Conservation (phyloP, 2,888 invertebrate genomes). For the Hofmannophila pseudospretella region DNA sequence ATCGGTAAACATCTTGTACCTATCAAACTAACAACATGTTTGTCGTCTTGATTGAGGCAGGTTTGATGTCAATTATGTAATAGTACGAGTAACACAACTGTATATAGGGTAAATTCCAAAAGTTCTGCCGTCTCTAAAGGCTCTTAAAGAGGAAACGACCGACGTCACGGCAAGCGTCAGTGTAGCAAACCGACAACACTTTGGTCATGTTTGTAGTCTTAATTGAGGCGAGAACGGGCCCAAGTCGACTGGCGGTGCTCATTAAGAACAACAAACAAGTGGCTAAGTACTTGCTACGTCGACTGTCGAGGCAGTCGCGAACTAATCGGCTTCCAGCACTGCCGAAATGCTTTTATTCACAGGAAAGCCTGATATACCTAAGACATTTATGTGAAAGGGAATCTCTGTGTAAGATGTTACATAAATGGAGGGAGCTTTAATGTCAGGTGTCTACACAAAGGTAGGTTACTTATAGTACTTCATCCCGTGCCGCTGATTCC, state of each 20-base stretch:
- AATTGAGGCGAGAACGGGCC: slow-evolving; percentile 70
- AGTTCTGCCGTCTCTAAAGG: not conserved
- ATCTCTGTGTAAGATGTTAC: slow-evolving; percentile 3
- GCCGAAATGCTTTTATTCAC: slow-evolving; percentile 32
- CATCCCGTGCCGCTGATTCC: too few species aligned
- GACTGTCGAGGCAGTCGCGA: slow-evolving; percentile 43
- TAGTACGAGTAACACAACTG: too few species aligned
- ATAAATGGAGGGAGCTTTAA: too few species aligned
- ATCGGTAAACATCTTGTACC: too few species aligned
- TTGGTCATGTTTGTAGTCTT: slow-evolving; percentile 68
- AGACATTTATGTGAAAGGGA: not conserved
- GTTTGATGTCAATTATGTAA: too few species aligned
- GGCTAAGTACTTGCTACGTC: slow-evolving; percentile 65
- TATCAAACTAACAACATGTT: too few species aligned
- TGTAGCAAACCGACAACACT: slow-evolving; percentile 46
- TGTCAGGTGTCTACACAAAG: too few species aligned
- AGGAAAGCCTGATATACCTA: slow-evolving; percentile 23
- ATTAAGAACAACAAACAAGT: slow-evolving; percentile 75
- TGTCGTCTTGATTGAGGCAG: too few species aligned
- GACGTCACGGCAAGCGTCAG: slow-evolving; percentile 15
- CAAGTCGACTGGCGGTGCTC: slow-evolving; percentile 69
- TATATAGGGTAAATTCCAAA: too few species aligned
- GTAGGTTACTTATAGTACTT: too few species aligned
- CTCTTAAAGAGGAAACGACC: slow-evolving; percentile 2
- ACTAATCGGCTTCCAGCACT: slow-evolving; percentile 66